These are phyloP conservation scores for Charaxes varanes DNA, from an alignment of 1,140 invertebrate species.

Conservation along the genomic window DNA sequence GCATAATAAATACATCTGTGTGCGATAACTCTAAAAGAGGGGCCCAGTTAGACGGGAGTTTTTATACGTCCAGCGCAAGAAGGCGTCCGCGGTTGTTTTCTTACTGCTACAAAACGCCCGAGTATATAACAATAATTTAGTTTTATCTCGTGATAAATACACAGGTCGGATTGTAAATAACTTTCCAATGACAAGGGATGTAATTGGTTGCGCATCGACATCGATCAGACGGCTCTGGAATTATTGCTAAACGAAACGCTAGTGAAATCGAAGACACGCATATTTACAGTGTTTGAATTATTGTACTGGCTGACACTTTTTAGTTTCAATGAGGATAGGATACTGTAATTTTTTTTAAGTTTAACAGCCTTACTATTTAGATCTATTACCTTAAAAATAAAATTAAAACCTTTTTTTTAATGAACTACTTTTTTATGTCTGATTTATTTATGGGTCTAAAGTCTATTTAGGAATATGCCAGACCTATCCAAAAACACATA, in stretches of 20 bases:
- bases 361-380: no score
- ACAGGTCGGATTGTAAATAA: slow-evolving; percentile 54
- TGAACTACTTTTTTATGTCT: no score
- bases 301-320: background rate
- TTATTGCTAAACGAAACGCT: slow-evolving; percentile 29
- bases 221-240: slow-evolving; percentile 34
- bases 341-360: no score
- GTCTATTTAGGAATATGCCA: no score
- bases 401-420: no score
- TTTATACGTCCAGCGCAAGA: slow-evolving; percentile 15
- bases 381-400: no score
- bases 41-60: slow-evolving; percentile 13
- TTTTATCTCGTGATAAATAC: slow-evolving; percentile 53
- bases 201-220: slow-evolving; percentile 53
- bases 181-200: slow-evolving; percentile 49
- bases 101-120: slow-evolving; percentile 19
- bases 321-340: no score
- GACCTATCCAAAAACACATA: no score
- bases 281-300: slow-evolving; percentile 16
- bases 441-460: no score
- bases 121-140: slow-evolving; percentile 32
- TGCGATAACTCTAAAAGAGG: no score
- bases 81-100: slow-evolving; percentile 8
- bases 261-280: slow-evolving; percentile 14
- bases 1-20: no score